Conservation (phyloP, 2,888 invertebrate species). For the Melanchra persicariae region DNA sequence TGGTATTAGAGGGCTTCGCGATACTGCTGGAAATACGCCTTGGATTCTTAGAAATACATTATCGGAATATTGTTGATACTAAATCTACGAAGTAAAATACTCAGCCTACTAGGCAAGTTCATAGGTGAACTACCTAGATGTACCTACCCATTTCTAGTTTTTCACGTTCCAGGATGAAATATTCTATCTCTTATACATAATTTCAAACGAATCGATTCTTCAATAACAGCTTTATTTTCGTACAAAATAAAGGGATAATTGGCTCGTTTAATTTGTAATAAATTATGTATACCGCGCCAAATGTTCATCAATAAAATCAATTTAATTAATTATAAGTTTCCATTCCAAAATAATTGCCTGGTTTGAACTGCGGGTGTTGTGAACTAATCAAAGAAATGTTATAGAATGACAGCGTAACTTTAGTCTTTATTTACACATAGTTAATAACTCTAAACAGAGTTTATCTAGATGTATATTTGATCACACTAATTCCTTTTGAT, state of each 20-base stretch:
- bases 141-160: background rate
- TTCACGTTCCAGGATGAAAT: background rate
- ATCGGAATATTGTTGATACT: background rate
- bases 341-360: conserved; percentile 21
- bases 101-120: background rate
- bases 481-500: conserved; percentile 54
- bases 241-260: conserved; percentile 11
- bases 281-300: conserved; percentile 14
- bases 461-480: conserved; percentile 34
- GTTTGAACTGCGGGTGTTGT: background rate
- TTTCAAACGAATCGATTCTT: background rate
- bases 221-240: conserved; percentile 10
- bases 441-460: conserved; percentile 23
- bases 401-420: conserved; percentile 20
- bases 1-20: conserved; percentile 1
- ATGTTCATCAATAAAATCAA: conserved; percentile 31
- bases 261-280: conserved; percentile 30
- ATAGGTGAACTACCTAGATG: background rate
- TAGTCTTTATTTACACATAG: conserved; percentile 15
- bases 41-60: background rate
- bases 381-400: conserved; percentile 14
- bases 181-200: background rate
- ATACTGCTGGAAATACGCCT: background rate
- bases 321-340: conserved; percentile 22
- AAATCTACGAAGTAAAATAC: background rate